Base-by-base conservation (phyloP, 1,140 invertebrate species). In the Leguminivora glycinivorella region DNA sequence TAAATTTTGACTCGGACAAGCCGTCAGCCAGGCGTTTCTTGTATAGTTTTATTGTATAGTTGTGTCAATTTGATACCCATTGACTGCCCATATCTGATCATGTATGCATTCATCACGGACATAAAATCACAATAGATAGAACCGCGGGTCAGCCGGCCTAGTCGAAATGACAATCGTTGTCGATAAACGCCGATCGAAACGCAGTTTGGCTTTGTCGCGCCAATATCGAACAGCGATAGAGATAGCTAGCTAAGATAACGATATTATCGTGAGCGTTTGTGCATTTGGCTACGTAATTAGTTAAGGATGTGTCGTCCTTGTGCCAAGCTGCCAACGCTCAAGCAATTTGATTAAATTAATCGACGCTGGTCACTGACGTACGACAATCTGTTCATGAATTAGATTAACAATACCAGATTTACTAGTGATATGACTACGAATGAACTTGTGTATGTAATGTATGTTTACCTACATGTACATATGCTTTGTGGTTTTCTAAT, bases 281-380 rank as follows among this genome's bases (percentile, higher is more conserved):
- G n/a, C n/a, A n/a, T n/a, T n/a, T n/a, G n/a, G n/a, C n/a, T n/a
- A n/a, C n/a, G n/a, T n/a, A n/a, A n/a, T n/a, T n/a, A n/a, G n/a
- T n/a, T 52, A 52, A 52, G 47, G 47, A 52, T 52, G 47, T 52
- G 10, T 52, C 47, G 47, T 52, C 47, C 47, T 52, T 52, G 47
- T 10, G 12, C 34, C 47, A 22, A 19, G 47, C 47, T 22, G 19
- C 19, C 47, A 22, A 19, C 47, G 47, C 19, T 12, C 34, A 22
- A 10, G 47, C 47, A 10, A 52, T 22, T 52, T 52, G 47, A 52
- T 52, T 52, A 52, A 52, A 52, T 22, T 52, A 52, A 22, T 22
- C 47, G n/a, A 22, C 47, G 47, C 47, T 22, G 47, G 47, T 22
- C 4, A 52, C 47, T 52, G 47, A 52, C 47, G 47, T 52, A 52